phyloP scores from a whole-genome alignment of 2,113 vertebrate species.

The Antechinus flavipes region DNA sequence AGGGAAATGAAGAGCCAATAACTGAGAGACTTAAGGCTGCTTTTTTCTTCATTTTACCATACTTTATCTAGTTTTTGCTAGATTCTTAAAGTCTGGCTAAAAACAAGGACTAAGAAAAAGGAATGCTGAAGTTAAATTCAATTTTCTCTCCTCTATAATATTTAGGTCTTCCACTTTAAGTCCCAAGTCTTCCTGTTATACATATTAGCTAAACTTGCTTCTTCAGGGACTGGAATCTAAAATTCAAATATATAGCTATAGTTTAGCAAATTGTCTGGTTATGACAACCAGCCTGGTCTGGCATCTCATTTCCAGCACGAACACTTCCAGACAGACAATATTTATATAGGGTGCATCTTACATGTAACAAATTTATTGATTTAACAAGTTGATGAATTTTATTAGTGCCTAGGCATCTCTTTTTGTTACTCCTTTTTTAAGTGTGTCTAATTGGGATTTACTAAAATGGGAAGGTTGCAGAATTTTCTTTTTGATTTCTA shows the following conservation, averaged over 20 bases:
- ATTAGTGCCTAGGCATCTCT: not conserved
- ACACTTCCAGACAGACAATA: not conserved
- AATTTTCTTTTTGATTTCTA: not conserved
- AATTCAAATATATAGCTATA: not conserved
- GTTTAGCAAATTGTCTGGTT: not conserved
- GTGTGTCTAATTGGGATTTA: not conserved
- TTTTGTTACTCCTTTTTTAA: not conserved
- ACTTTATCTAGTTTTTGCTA: not conserved
- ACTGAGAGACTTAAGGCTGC: conserved; percentile 72
- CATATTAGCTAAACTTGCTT: not conserved
- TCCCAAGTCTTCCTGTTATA: not conserved
- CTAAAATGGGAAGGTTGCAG: not conserved
- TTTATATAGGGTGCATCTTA: not conserved
- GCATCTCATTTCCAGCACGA: not conserved
- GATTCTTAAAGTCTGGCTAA: not conserved
- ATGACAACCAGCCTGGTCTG: not conserved
- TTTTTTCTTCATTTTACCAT: not conserved
- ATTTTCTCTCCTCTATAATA: not conserved
- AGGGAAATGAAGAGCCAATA: conserved; percentile 63
- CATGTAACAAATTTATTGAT: not conserved
- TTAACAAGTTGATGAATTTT: not conserved
- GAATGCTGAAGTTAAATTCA: not conserved
- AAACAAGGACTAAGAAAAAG: not conserved
- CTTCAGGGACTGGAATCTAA: not conserved
- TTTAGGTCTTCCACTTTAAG: not conserved